Evolutionary conservation across 2,888 invertebrate genomes (phyloP).

Genomic region (Cheilosia vernalis): DNA sequence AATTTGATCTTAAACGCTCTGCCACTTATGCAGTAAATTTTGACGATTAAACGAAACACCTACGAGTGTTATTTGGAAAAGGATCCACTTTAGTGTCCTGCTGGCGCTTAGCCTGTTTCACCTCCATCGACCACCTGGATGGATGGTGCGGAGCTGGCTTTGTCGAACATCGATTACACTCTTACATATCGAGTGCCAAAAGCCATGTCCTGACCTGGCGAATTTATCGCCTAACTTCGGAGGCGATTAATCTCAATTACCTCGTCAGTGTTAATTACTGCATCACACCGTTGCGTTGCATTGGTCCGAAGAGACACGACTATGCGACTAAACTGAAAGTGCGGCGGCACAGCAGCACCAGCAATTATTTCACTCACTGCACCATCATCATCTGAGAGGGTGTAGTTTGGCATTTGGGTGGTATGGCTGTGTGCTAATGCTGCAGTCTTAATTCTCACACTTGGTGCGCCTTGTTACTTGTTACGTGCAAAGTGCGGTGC

Average conservation of each 20-base stretch:
- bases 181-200: constrained; percentile 58
- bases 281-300: constrained; percentile 51
- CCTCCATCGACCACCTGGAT: constrained; percentile 43
- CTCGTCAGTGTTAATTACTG: constrained; percentile 76
- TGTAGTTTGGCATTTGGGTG: constrained; percentile 36
- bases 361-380: constrained; percentile 69
- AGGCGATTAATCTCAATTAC: constrained; percentile 74
- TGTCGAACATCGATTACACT: constrained; percentile 65
- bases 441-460: constrained; percentile 73
- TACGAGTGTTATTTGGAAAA: background rate
- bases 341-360: constrained; percentile 33
- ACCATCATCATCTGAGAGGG: constrained; percentile 60
- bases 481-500: constrained; percentile 53
- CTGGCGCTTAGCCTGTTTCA: constrained; percentile 32
- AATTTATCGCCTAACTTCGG: constrained; percentile 73
- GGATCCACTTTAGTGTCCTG: constrained; percentile 23
- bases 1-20: constrained; percentile 37
- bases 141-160: constrained; percentile 17
- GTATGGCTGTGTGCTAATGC: constrained; percentile 28
- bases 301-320: constrained; percentile 18
- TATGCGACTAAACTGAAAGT: constrained; percentile 33
- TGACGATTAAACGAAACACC: constrained; percentile 57
- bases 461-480: constrained; percentile 62
- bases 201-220: constrained; percentile 65
- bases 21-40: constrained; percentile 55